Conservation (phyloP, 1,140 invertebrate genomes). For the Eumaeus atala region DNA sequence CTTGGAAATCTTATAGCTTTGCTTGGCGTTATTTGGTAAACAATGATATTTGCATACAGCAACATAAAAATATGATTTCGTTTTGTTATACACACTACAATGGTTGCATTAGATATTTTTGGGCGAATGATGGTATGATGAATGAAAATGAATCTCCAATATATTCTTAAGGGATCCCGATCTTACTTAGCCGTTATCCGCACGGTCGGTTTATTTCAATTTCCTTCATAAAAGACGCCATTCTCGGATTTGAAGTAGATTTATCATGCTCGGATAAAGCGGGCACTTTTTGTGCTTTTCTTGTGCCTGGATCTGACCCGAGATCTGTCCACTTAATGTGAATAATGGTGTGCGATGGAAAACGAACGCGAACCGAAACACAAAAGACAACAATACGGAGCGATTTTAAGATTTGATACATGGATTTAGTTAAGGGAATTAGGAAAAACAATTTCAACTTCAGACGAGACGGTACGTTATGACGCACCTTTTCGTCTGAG, state of each 20-base stretch:
- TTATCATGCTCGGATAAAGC: slow-evolving; percentile 74
- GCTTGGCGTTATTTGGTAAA: too few species aligned
- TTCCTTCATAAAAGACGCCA: slow-evolving; percentile 74
- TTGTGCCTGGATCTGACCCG: slow-evolving; percentile 72
- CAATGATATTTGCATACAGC: too few species aligned
- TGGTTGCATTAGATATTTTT: slow-evolving; percentile 17
- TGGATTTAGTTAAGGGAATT: slow-evolving; percentile 35
- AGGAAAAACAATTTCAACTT: neutral
- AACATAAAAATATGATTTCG: neutral
- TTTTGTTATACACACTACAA: slow-evolving; percentile 9
- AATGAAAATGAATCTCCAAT: slow-evolving; percentile 70
- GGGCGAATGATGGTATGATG: slow-evolving; percentile 36
- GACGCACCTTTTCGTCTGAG: too few species aligned
- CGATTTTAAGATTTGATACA: slow-evolving; percentile 71
- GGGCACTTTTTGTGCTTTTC: slow-evolving; percentile 73
- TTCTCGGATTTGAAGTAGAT: slow-evolving; percentile 74
- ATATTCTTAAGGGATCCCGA: slow-evolving; percentile 69
- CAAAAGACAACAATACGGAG: slow-evolving; percentile 72
- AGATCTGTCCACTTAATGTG: slow-evolving; percentile 75
- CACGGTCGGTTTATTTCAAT: slow-evolving; percentile 75
- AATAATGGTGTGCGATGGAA: slow-evolving; percentile 74
- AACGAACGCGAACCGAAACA: slow-evolving; percentile 71
- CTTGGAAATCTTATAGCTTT: too few species aligned
- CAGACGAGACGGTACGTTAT: too few species aligned
- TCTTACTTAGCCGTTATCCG: slow-evolving; percentile 73